Conservation (phyloP, 2,113 vertebrate genomes). For the Lasiurus borealis region DNA sequence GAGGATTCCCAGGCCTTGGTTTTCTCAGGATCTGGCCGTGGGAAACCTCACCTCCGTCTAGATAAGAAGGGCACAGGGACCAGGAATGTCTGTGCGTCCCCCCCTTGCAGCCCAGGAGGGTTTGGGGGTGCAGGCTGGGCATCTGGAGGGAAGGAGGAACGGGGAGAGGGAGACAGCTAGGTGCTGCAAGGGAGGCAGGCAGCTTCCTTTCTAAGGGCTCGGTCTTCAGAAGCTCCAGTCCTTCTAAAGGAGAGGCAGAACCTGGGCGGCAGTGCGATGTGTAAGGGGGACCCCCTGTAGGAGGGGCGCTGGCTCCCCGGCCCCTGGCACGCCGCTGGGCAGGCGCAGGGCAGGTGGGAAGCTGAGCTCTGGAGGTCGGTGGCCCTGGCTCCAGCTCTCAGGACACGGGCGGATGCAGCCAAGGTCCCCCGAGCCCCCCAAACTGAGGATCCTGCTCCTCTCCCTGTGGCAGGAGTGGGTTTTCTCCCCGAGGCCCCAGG, state of each 20-base stretch:
- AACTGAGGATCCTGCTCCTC: accelerated
- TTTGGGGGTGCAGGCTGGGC: accelerated
- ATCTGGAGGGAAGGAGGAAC: background rate
- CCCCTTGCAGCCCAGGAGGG: no score
- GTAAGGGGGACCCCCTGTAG: background rate
- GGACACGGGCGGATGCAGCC: background rate
- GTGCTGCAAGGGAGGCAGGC: background rate
- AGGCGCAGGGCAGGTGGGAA: background rate
- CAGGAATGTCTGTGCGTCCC: background rate
- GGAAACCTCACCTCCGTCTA: background rate
- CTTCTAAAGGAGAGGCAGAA: background rate
- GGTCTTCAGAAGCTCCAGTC: slow-evolving; percentile 11
- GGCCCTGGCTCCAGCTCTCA: background rate
- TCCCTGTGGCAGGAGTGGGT: background rate
- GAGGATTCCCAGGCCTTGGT: background rate
- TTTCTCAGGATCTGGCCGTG: accelerated
- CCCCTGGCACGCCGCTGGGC: accelerated
- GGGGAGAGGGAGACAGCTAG: accelerated
- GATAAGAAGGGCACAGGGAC: background rate
- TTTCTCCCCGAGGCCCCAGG: background rate
- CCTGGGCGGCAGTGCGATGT: background rate
- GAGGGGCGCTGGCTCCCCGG: accelerated
- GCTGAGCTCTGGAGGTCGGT: no score
- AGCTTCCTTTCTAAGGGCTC: background rate
- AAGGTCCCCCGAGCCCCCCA: background rate